phyloP scores from a whole-genome alignment of 2,797 vertebrate genomes.

The Otolemur crassicaudatus region DNA sequence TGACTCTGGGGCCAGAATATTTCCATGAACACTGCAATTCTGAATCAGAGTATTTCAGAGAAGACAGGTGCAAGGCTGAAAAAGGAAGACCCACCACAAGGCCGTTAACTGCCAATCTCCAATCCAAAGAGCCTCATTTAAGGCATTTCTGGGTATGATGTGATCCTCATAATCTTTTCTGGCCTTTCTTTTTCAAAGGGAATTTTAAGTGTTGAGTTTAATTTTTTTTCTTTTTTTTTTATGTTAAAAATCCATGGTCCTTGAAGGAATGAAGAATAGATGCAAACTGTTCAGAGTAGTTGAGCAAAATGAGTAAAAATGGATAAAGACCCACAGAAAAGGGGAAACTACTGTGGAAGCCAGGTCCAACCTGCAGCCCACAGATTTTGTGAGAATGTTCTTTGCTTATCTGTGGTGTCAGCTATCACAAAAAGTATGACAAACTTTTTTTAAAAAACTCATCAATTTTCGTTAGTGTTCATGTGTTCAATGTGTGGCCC shows the following conservation, averaged over 20 bases:
- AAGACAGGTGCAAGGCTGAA: background rate
- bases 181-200: background rate
- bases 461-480: no score
- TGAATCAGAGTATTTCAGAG: background rate
- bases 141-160: background rate
- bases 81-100: background rate
- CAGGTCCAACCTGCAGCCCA: no score
- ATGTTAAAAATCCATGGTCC: background rate
- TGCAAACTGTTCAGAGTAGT: background rate
- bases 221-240: conserved; percentile 15
- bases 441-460: no score
- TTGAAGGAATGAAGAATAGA: background rate
- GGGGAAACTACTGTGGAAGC: background rate
- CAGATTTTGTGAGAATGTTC: no score
- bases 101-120: background rate
- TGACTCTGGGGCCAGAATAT: background rate
- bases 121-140: background rate
- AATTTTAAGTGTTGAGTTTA: background rate
- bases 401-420: no score
- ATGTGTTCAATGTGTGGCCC: no score
- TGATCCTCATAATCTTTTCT: background rate
- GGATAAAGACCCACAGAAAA: background rate
- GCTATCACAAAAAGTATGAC: no score
- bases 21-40: background rate
- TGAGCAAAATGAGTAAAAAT: background rate